These are phyloP conservation scores for Enteromius unitaeniatus DNA, from an alignment of 2,797 vertebrate genomes.

Conservation along the genomic window DNA sequence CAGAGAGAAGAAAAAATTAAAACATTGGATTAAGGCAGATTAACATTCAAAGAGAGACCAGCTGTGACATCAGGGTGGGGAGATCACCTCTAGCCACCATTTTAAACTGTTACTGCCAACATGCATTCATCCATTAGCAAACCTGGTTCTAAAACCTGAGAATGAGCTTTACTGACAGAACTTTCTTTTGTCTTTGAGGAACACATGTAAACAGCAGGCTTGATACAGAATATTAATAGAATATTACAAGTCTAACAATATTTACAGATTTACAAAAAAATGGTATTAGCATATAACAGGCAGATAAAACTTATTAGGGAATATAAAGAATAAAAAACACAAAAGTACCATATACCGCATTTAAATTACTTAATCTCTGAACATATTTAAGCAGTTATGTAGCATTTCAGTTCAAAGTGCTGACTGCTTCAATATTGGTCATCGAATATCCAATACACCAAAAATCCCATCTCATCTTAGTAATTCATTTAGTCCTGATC, in stretches of 20 bases:
- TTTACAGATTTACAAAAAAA: neutral
- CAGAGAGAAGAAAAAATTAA: conserved; percentile 55
- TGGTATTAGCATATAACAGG: neutral
- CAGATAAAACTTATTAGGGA: neutral
- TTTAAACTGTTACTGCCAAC: conserved; percentile 17
- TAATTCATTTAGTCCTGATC: neutral
- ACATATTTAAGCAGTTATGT: neutral
- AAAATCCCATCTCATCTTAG: neutral
- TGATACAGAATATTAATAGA: neutral
- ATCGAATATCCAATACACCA: neutral
- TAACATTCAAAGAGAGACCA: conserved; percentile 71
- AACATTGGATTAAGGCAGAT: conserved; percentile 72
- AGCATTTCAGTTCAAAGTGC: neutral
- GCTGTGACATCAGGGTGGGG: conserved; percentile 65
- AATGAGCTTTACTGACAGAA: neutral
- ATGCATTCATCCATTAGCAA: conserved; percentile 14
- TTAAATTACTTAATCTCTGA: neutral
- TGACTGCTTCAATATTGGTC: neutral
- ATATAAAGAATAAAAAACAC: neutral
- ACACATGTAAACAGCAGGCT: neutral
- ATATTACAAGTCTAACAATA: neutral
- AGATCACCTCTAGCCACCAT: conserved; percentile 19
- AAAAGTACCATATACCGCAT: neutral
- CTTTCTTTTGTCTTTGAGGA: neutral
- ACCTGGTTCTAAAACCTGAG: neutral